Evolutionary conservation across 1,140 invertebrate species (phyloP).

Genomic region (Trypoxylus dichotomus): DNA sequence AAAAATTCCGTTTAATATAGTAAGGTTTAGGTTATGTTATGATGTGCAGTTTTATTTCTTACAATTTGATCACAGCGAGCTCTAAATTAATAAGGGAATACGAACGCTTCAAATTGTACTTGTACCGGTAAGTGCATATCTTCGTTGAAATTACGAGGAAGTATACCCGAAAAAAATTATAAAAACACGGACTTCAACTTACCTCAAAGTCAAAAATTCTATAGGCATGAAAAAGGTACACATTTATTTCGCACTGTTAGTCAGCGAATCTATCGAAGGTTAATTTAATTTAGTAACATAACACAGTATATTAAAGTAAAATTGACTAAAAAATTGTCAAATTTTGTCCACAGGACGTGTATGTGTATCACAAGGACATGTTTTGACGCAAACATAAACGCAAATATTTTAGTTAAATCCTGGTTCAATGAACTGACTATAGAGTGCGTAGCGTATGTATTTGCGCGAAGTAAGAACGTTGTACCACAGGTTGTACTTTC

Average conservation of each 20-base stretch:
- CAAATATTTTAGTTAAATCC: constrained; percentile 39
- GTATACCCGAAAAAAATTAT: neutral
- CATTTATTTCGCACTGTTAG: constrained; percentile 14
- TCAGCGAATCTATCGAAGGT: neutral
- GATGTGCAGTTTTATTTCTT: constrained; percentile 9
- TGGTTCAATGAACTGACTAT: constrained; percentile 37
- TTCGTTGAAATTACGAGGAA: neutral
- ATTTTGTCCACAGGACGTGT: neutral
- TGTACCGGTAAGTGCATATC: neutral
- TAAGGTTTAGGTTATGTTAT: constrained; percentile 9
- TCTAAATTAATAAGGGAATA: neutral
- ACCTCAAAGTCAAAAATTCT: constrained; percentile 14
- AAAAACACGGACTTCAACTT: constrained; percentile 24
- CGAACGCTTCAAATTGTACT: neutral
- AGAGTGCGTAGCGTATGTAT: constrained; percentile 18
- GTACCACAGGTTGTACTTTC: constrained; percentile 17
- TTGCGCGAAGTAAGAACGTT: constrained; percentile 22
- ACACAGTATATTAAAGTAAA: constrained; percentile 12
- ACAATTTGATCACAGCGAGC: neutral
- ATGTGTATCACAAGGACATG: constrained; percentile 37
- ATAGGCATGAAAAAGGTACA: constrained; percentile 15
- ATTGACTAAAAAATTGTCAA: neutral
- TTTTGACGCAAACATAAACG: constrained; percentile 34
- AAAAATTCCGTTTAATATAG: neutral
- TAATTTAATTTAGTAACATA: constrained; percentile 3